Evolutionary conservation across 2,888 invertebrate species (phyloP).

Genomic region (Tenthredo scrophulariae): DNA sequence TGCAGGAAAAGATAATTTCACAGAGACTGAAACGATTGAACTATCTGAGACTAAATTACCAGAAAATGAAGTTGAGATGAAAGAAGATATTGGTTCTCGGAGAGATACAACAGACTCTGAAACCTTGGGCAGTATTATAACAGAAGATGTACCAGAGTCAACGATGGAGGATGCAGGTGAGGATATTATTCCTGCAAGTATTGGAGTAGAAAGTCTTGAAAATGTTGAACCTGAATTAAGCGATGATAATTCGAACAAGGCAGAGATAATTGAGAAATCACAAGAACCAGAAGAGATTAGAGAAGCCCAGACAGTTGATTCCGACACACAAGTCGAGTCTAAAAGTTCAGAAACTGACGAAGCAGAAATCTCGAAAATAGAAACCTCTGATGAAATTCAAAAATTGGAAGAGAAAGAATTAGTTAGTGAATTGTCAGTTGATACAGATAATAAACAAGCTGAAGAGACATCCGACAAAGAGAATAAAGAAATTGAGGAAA

Average conservation of each 20-base stretch:
- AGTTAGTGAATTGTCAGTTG: neutral
- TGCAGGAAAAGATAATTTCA: neutral
- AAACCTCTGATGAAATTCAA: neutral
- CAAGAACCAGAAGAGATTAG: neutral
- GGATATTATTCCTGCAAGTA: neutral
- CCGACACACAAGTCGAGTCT: neutral
- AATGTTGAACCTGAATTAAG: neutral
- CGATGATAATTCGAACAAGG: neutral
- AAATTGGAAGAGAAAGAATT: slow-evolving; percentile 18
- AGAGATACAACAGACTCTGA: neutral
- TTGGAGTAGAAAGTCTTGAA: neutral
- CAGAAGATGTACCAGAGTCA: neutral
- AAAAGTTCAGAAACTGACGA: neutral
- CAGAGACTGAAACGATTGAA: neutral
- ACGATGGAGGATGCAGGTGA: neutral
- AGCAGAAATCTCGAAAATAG: neutral
- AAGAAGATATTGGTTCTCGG: neutral
- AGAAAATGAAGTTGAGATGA: neutral
- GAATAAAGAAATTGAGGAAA: neutral
- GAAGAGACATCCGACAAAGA: neutral
- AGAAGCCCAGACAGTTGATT: neutral
- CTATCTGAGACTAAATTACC: neutral
- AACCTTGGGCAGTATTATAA: neutral
- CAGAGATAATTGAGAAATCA: neutral
- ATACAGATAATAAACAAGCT: neutral